Conservation (phyloP, 2,888 invertebrate species). For the Leuctra nigra region DNA sequence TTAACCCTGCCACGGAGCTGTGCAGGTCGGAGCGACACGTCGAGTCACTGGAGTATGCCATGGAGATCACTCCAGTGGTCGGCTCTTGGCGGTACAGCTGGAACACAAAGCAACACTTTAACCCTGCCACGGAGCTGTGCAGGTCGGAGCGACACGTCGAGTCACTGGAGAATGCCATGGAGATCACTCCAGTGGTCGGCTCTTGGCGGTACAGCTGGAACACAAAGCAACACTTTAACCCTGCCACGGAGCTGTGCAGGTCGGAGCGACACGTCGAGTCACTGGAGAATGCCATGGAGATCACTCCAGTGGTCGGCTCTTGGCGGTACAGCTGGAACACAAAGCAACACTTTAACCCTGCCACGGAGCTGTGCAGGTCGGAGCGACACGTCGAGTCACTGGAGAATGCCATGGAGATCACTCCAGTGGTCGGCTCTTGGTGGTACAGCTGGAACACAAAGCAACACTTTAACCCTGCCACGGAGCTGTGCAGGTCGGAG, state of each 20-base stretch:
- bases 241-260: constrained; percentile 47
- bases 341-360: constrained; percentile 55
- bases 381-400: constrained; percentile 56
- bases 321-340: constrained; percentile 43
- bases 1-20: constrained; percentile 50
- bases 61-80: constrained; percentile 46
- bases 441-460: constrained; percentile 44
- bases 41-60: constrained; percentile 57
- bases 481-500: constrained; percentile 47
- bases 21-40: constrained; percentile 51
- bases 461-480: constrained; percentile 53
- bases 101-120: constrained; percentile 45
- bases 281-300: constrained; percentile 53
- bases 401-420: constrained; percentile 52
- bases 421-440: constrained; percentile 44
- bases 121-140: constrained; percentile 48
- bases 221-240: constrained; percentile 52
- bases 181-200: constrained; percentile 45
- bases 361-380: constrained; percentile 47
- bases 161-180: constrained; percentile 55
- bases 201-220: constrained; percentile 46
- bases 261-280: constrained; percentile 56
- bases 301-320: constrained; percentile 45
- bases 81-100: constrained; percentile 47
- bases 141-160: constrained; percentile 54